phyloP scores from a whole-genome alignment of 2,888 invertebrate species.

The Conomelus anceps region DNA sequence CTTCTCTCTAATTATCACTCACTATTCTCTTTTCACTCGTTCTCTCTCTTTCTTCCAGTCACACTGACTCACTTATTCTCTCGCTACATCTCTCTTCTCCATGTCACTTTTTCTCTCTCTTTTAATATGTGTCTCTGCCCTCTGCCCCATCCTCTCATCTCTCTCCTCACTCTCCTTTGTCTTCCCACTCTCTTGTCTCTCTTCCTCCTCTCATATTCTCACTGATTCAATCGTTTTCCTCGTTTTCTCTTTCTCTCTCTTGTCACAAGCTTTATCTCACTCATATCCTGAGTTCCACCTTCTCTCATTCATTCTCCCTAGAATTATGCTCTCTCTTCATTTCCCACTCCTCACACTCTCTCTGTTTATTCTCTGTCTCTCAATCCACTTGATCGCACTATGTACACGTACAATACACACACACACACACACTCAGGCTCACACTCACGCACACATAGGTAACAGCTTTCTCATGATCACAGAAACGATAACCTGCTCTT shows the following conservation, averaged over 20 bases:
- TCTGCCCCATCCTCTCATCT: neutral
- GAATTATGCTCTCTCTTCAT: too few species aligned
- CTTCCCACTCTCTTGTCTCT: neutral
- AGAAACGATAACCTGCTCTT: neutral
- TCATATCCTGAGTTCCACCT: too few species aligned
- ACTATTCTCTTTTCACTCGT: too few species aligned
- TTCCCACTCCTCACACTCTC: too few species aligned
- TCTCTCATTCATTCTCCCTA: neutral
- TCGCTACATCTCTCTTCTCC: neutral
- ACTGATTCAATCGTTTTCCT: too few species aligned
- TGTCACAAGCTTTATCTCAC: neutral
- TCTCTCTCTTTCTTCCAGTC: too few species aligned
- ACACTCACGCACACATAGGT: neutral
- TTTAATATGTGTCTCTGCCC: too few species aligned
- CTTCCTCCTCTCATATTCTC: neutral
- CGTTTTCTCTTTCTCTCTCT: neutral
- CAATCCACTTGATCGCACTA: neutral
- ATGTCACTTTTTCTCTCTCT: too few species aligned
- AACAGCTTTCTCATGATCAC: neutral
- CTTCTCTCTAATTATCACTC: neutral
- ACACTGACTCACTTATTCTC: too few species aligned
- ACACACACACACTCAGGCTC: neutral
- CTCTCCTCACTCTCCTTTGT: too few species aligned
- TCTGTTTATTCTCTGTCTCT: neutral
- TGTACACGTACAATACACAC: neutral